phyloP scores from a whole-genome alignment of 2,113 vertebrate species.

The Nematolebias whitei region DNA sequence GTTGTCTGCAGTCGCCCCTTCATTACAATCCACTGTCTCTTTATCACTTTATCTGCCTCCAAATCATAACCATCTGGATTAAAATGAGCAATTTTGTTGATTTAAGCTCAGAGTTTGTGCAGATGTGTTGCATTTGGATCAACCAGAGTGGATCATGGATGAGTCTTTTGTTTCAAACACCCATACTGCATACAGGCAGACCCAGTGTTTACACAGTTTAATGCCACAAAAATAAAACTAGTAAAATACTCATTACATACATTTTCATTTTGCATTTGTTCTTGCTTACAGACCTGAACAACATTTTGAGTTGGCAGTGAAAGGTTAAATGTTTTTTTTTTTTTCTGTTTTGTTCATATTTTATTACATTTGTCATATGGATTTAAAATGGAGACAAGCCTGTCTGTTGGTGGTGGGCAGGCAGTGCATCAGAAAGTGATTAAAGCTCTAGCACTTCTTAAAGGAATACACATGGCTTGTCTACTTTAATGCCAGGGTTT shows the following conservation, averaged over 20 bases:
- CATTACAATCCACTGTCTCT: conserved; percentile 25
- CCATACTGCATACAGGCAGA: conserved; percentile 18
- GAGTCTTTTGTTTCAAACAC: conserved; percentile 34
- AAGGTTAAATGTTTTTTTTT: too few species aligned
- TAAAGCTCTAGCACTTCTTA: too few species aligned
- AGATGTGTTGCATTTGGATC: conserved; percentile 46
- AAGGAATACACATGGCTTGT: too few species aligned
- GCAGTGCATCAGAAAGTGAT: too few species aligned
- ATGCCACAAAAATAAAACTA: conserved; percentile 19
- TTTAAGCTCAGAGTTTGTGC: conserved; percentile 29
- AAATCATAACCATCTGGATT: neutral
- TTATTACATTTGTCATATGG: too few species aligned
- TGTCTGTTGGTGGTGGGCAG: too few species aligned
- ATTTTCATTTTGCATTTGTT: neutral
- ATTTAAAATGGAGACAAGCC: too few species aligned
- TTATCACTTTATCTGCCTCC: conserved; percentile 7
- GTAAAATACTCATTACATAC: neutral
- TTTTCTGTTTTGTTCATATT: too few species aligned
- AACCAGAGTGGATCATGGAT: conserved; percentile 28
- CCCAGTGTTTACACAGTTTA: conserved; percentile 1
- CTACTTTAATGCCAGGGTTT: too few species aligned
- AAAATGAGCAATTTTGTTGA: conserved; percentile 4
- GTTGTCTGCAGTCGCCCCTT: conserved; percentile 33
- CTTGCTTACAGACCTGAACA: neutral
- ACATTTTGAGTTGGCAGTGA: neutral